Conservation (phyloP, 2,797 vertebrate species). For the Dendrocincla fuliginosa region DNA sequence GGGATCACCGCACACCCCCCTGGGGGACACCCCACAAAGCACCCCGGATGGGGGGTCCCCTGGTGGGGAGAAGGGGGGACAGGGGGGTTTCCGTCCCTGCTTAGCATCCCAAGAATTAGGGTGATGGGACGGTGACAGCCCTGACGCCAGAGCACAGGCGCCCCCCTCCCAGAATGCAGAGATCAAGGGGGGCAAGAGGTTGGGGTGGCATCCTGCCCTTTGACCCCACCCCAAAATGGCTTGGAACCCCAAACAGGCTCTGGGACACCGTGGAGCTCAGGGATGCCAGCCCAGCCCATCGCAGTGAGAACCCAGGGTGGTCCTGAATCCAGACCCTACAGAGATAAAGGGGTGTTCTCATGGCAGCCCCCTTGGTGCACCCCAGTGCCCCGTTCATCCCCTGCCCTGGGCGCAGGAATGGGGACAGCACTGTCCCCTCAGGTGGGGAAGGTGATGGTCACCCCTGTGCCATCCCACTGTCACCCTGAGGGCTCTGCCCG, state of each 20-base stretch:
- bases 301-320: background rate
- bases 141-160: accelerated
- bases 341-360: background rate
- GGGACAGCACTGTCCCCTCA: background rate
- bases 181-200: background rate
- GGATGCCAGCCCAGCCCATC: background rate
- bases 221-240: background rate
- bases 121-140: background rate
- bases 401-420: accelerated
- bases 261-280: background rate
- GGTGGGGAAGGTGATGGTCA: background rate
- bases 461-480: background rate
- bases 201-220: background rate
- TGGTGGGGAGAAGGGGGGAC: background rate
- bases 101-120: background rate
- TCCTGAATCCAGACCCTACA: accelerated
- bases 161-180: background rate
- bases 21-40: background rate
- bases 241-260: background rate
- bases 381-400: background rate
- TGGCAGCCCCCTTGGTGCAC: background rate
- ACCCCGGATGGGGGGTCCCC: background rate
- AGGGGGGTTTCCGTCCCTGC: background rate
- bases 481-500: background rate
- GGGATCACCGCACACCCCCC: background rate